Base-by-base conservation (phyloP, 1,140 invertebrate genomes). In the Lasioglossum albipes region DNA sequence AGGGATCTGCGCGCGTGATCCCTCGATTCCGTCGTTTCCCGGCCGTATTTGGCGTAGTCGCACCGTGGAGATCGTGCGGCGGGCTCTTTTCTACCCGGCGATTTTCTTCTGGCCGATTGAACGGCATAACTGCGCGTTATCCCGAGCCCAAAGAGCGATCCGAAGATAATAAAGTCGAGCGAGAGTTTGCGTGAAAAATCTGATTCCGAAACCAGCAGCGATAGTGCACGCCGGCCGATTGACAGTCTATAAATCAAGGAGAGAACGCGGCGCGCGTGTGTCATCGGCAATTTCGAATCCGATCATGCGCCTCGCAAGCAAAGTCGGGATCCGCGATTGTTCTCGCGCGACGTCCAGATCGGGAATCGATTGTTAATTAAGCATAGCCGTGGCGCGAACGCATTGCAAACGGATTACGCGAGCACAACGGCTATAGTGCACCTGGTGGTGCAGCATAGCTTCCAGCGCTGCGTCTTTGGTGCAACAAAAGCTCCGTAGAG, bases 1-100 rank as follows among this genome's bases (percentile, higher is more conserved):
- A 87, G 75, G 81, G 80, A 86, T 86, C 82, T 67, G 57, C 72
- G 70, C 76, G 45, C 45, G 76, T 66, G 75, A 86, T 81, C 74
- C 36, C 64, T 86, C 49, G 72, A 81, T 76, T 59, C 72, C 27
- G 27, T 41, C 54, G 80, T 57, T 75, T 73, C 42, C 73, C 36
- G 70, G 42, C 83, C 84, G 31, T 85, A 85, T 82, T 79, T 82
- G 75, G 79, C 57, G 57, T 45, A 54, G 12, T 54, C 41, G 42
- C 45, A 0, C 18, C 18, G 16, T 16, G 16, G 16, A 5, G 16
- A 54, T 54, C 75, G 57, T 7, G 61, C 41, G 18, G 62, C 7
- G 65, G 20, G n/a, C 45, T 45, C 31, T 18, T 13, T 7, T 36
- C 36, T 36, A 5, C 57, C 18, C 13, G 7, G 22, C 22, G 12